Percentiles rank a stretch among this genome's conserved stretches.
Conservation (phyloP, 2,888 invertebrate genomes). For the Steinernema scapterisci region DNA sequence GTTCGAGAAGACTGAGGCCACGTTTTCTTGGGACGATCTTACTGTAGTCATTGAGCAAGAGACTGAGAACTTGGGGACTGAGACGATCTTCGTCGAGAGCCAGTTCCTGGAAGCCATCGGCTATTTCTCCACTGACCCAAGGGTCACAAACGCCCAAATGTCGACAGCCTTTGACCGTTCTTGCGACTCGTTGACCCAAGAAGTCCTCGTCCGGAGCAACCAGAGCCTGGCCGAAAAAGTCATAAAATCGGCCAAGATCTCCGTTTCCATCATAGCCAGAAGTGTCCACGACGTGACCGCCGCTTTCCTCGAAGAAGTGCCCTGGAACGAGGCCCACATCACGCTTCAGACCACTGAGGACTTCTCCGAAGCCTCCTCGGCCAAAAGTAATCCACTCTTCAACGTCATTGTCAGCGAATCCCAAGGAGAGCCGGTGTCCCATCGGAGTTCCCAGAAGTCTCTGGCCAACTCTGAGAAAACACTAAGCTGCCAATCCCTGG, state of each 20-base stretch:
- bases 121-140: background rate
- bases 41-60: constrained; percentile 55
- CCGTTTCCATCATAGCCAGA: constrained; percentile 61
- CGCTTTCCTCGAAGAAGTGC: constrained; percentile 63
- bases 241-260: constrained; percentile 48
- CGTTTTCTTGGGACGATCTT: constrained; percentile 45
- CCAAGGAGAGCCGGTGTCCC: constrained; percentile 32
- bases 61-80: constrained; percentile 41
- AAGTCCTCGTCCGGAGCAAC: constrained; percentile 15
- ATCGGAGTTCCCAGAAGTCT: constrained; percentile 38
- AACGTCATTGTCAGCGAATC: constrained; percentile 59
- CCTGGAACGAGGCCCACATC: constrained; percentile 63
- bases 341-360: constrained; percentile 46
- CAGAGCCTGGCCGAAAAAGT: background rate
- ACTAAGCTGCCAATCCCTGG: constrained; percentile 38
- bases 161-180: constrained; percentile 26
- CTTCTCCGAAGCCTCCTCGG: constrained; percentile 26
- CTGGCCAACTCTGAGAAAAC: constrained; percentile 45
- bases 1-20: constrained; percentile 41
- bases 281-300: constrained; percentile 59
- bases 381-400: constrained; percentile 41
- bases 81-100: background rate
- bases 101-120: background rate
- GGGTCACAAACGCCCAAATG: background rate
- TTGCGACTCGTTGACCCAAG: constrained; percentile 13